phyloP scores from a whole-genome alignment of 1,140 invertebrate species.

The Proctacanthus coquilletti region DNA sequence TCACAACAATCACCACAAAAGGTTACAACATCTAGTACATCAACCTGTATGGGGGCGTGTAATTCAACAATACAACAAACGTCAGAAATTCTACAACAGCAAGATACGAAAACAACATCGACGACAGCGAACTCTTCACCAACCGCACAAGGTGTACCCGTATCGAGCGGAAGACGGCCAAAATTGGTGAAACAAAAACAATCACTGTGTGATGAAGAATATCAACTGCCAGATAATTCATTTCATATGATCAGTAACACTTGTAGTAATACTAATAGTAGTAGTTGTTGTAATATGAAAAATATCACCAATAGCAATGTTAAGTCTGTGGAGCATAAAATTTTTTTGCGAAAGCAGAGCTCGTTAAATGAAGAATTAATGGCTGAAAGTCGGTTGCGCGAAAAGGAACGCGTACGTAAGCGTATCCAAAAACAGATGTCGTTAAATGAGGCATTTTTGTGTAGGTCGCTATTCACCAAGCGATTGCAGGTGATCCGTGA shows the following conservation, averaged over 20 bases:
- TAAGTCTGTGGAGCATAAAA: slow-evolving; percentile 3
- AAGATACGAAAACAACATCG: slow-evolving; percentile 4
- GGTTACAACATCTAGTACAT: too few species aligned
- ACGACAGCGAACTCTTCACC: slow-evolving; percentile 13
- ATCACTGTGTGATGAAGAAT: slow-evolving; percentile 51
- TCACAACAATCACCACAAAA: neutral
- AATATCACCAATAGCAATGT: neutral
- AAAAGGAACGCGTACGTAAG: slow-evolving; percentile 67
- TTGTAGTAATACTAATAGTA: slow-evolving; percentile 14
- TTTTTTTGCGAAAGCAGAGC: slow-evolving; percentile 57
- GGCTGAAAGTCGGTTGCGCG: slow-evolving; percentile 61
- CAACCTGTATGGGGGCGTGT: too few species aligned
- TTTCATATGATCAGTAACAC: slow-evolving; percentile 20
- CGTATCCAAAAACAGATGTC: slow-evolving; percentile 81
- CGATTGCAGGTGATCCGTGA: slow-evolving; percentile 71
- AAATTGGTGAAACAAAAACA: slow-evolving; percentile 66
- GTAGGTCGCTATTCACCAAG: slow-evolving; percentile 54
- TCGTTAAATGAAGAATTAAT: slow-evolving; percentile 81
- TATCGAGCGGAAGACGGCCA: slow-evolving; percentile 30
- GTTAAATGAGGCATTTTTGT: slow-evolving; percentile 72
- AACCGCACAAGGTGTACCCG: slow-evolving; percentile 14
- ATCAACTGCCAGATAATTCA: slow-evolving; percentile 12
- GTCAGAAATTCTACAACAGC: too few species aligned
- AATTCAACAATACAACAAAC: too few species aligned
- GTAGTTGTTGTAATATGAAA: neutral